phyloP scores from a whole-genome alignment of 2,113 vertebrate species.

The Holacanthus passer region DNA sequence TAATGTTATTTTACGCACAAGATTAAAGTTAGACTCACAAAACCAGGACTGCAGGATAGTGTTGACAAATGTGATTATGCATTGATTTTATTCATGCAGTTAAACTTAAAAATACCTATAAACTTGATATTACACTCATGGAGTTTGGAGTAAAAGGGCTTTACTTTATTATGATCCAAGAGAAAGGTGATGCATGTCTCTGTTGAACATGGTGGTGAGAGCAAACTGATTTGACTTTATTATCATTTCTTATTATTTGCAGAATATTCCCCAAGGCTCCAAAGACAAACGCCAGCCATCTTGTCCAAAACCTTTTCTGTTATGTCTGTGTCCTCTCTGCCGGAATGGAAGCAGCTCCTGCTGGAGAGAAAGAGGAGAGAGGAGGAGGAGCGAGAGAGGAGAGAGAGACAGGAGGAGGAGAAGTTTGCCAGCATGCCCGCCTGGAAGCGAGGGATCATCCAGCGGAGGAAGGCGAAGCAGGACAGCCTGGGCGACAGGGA shows the following conservation, averaged over 20 bases:
- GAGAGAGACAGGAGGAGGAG: conserved; percentile 86
- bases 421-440: conserved; percentile 90
- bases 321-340: conserved; percentile 86
- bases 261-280: conserved; percentile 39
- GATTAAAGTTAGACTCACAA: not conserved
- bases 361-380: conserved; percentile 89
- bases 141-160: too few species aligned
- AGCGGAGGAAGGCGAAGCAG: conserved; percentile 87
- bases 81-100: not conserved
- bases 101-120: not conserved
- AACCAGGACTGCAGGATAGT: not conserved
- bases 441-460: conserved; percentile 92
- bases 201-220: not conserved
- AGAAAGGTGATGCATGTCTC: not conserved
- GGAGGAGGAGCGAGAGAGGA: conserved; percentile 86
- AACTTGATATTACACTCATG: not conserved
- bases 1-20: not conserved
- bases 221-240: not conserved
- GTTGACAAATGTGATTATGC: not conserved
- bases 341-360: conserved; percentile 91
- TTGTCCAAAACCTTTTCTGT: conserved; percentile 42
- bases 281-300: not conserved
- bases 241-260: not conserved
- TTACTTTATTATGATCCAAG: not conserved
- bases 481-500: conserved; percentile 76